Evolutionary conservation across 2,888 invertebrate genomes (phyloP).

Genomic region (Lasioglossum figueresi): DNA sequence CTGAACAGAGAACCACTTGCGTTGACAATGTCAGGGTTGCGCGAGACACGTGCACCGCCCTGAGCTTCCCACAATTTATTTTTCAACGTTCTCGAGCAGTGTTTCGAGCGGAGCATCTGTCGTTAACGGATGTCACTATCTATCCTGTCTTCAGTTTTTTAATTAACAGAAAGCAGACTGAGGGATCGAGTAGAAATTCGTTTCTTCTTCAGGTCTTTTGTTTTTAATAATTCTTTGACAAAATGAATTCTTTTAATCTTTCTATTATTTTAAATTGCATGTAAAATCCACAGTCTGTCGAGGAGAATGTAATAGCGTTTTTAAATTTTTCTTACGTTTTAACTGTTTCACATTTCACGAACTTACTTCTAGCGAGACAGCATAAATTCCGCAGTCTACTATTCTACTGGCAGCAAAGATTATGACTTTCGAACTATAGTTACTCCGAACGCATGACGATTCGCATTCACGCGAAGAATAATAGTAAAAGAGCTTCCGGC

Average conservation of each 20-base stretch:
- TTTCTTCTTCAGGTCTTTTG: neutral
- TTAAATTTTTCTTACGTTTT: neutral
- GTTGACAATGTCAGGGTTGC: constrained; percentile 28
- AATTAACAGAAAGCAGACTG: neutral
- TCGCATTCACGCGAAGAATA: neutral
- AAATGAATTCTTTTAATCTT: neutral
- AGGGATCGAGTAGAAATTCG: neutral
- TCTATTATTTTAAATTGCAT: neutral
- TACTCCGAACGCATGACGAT: neutral
- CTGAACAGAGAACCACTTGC: constrained; percentile 15
- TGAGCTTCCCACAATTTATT: constrained; percentile 35
- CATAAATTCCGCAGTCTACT: neutral
- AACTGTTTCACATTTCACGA: neutral
- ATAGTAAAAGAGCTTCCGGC: neutral
- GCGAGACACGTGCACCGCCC: constrained; percentile 23
- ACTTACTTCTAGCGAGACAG: no score
- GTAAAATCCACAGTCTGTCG: neutral
- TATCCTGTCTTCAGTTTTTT: neutral
- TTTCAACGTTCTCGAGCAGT: neutral
- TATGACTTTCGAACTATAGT: neutral
- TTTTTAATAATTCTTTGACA: neutral
- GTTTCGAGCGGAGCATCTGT: neutral
- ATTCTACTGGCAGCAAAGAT: neutral
- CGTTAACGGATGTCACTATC: neutral
- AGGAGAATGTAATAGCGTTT: neutral